A percentile compares a stretch with the other conserved stretches of the same genome.
Evolutionary conservation across 2,113 vertebrate genomes (phyloP).

Genomic region (Oostethus manadensis): DNA sequence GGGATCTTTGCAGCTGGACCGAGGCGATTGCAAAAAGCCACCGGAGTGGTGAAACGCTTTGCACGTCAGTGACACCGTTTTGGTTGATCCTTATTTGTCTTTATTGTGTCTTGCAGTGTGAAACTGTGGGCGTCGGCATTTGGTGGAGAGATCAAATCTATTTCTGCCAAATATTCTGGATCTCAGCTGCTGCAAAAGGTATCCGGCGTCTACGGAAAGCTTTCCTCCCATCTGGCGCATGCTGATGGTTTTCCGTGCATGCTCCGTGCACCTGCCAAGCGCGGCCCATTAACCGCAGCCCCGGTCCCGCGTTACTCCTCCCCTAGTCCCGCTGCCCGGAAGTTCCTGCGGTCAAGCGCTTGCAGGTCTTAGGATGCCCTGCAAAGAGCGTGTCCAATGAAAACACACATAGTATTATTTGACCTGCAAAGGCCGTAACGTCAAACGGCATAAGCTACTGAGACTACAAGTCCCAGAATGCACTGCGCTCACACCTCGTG

Average conservation of each 20-base stretch:
- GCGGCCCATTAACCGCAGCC: slow-evolving; percentile 66
- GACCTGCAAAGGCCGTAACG: no score
- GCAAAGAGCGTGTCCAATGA: no score
- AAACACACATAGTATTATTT: no score
- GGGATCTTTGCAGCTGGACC: no score
- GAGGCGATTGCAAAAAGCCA: background rate
- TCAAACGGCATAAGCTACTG: background rate
- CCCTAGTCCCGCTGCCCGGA: slow-evolving; percentile 61
- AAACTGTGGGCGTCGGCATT: slow-evolving; percentile 99
- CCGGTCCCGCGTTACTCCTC: slow-evolving; percentile 46
- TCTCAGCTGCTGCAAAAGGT: slow-evolving; percentile 97
- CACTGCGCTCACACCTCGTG: background rate
- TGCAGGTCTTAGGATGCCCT: slow-evolving; percentile 38
- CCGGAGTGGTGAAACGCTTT: background rate
- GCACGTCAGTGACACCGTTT: no score
- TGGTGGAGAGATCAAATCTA: slow-evolving; percentile 97
- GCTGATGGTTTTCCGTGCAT: background rate
- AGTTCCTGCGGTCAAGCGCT: slow-evolving; percentile 59
- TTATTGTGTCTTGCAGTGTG: slow-evolving; percentile 71
- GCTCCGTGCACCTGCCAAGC: slow-evolving; percentile 20
- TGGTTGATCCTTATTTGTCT: background rate
- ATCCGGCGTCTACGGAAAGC: slow-evolving; percentile 32
- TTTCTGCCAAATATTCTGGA: slow-evolving; percentile 95
- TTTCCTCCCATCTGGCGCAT: background rate
- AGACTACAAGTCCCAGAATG: background rate